Evolutionary conservation across 2,113 vertebrate genomes (phyloP).

Genomic region (Limanda limanda): DNA sequence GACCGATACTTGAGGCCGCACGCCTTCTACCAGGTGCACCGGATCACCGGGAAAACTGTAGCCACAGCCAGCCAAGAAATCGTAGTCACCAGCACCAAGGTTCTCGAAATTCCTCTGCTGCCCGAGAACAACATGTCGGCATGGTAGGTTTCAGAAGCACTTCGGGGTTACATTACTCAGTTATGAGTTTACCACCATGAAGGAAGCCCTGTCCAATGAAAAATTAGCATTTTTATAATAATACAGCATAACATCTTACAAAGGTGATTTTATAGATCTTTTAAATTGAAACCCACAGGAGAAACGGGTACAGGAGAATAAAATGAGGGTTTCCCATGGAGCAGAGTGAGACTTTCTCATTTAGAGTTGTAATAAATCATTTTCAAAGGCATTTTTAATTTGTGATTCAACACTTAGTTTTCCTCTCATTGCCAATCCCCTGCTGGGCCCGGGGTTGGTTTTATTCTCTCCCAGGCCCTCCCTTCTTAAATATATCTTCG

Average conservation of each 20-base stretch:
- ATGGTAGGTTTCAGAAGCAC: conserved; percentile 83
- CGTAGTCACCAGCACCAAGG: conserved; percentile 93
- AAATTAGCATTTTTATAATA: conserved; percentile 15
- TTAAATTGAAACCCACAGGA: conserved; percentile 62
- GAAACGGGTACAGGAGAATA: conserved; percentile 50
- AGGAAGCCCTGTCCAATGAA: conserved; percentile 38
- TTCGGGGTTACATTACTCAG: conserved; percentile 55
- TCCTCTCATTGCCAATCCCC: conserved; percentile 38
- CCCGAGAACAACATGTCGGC: conserved; percentile 98
- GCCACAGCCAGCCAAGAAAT: conserved; percentile 98
- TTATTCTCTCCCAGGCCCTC: conserved; percentile 53
- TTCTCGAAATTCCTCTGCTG: conserved; percentile 97
- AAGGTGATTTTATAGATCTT: conserved; percentile 56
- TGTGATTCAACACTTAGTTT: conserved; percentile 48
- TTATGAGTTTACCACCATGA: conserved; percentile 61
- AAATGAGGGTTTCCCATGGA: conserved; percentile 51
- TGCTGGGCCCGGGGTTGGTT: conserved; percentile 58
- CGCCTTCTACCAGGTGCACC: conserved; percentile 98
- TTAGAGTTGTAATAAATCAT: conserved; percentile 60
- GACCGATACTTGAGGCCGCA: conserved; percentile 97
- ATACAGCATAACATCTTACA: conserved; percentile 63
- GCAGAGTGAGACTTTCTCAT: conserved; percentile 42
- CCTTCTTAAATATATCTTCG: conserved; percentile 44
- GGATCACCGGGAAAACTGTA: conserved; percentile 98
- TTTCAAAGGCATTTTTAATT: conserved; percentile 55